Evolutionary conservation across 2,113 vertebrate genomes (phyloP).

Genomic region (Zosterops lateralis): DNA sequence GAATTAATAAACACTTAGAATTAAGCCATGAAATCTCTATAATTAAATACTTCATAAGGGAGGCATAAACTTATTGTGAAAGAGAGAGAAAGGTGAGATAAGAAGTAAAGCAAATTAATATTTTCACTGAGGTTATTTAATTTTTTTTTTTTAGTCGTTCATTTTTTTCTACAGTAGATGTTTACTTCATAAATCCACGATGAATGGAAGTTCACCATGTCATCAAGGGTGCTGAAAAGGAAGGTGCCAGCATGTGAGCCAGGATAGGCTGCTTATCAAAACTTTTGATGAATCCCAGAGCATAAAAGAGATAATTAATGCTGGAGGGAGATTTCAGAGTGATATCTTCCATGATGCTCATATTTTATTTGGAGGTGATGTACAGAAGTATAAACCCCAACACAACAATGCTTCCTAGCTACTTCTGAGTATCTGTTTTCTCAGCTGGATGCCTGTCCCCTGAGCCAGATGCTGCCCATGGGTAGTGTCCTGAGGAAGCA

Average conservation of each 20-base stretch:
- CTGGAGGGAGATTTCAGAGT: background rate
- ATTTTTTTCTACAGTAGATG: background rate
- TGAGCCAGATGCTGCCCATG: accelerated
- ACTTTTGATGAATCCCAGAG: background rate
- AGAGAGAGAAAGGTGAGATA: background rate
- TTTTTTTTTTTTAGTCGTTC: background rate
- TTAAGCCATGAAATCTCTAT: background rate
- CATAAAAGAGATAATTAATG: background rate
- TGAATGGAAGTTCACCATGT: background rate
- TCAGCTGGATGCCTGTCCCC: accelerated
- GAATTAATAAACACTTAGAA: constrained; percentile 15
- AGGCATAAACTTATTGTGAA: background rate
- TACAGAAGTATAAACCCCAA: background rate
- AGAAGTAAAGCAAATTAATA: background rate
- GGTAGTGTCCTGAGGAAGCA: background rate
- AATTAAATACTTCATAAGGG: background rate
- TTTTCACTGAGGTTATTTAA: background rate
- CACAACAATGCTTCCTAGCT: background rate
- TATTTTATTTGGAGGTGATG: background rate
- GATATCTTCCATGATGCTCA: background rate
- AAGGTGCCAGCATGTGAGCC: background rate
- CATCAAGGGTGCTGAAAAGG: background rate
- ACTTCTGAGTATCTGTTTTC: background rate
- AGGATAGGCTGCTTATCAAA: background rate
- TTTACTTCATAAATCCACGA: background rate